A percentile compares a stretch with the other conserved stretches of the same genome.
Conservation (phyloP, 2,888 invertebrate species). For the Beris chalybata region DNA sequence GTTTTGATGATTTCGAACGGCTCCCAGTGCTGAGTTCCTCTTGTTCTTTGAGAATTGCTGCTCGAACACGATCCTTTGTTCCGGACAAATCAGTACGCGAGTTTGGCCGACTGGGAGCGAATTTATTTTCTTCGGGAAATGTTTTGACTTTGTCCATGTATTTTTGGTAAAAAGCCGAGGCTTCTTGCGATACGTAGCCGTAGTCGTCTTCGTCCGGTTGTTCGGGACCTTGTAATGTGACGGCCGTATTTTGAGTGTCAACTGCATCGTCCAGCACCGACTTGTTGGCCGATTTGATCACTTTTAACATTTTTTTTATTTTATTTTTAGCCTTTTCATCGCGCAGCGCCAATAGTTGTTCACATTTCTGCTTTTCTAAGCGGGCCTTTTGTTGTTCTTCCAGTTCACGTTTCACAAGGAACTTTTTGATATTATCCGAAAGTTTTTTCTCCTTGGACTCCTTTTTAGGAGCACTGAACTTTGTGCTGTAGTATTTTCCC, state of each 20-base stretch:
- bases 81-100: conserved; percentile 56
- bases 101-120: conserved; percentile 59
- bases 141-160: conserved; percentile 82
- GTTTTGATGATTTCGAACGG: conserved; percentile 34
- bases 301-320: conserved; percentile 78
- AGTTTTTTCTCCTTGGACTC: conserved; percentile 68
- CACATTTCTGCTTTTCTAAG: conserved; percentile 67
- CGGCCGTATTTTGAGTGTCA: conserved; percentile 73
- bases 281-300: conserved; percentile 87
- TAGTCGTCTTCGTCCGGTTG: conserved; percentile 91
- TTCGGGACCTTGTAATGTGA: conserved; percentile 71
- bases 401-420: conserved; percentile 77
- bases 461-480: conserved; percentile 81
- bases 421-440: conserved; percentile 80
- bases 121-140: conserved; percentile 72
- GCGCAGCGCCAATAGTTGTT: conserved; percentile 66
- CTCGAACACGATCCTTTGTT: conserved; percentile 74
- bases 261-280: conserved; percentile 81
- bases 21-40: conserved; percentile 70
- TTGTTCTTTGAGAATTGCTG: conserved; percentile 70
- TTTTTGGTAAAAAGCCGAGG: conserved; percentile 78
- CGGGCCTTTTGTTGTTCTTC: conserved; percentile 70
- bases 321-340: conserved; percentile 75
- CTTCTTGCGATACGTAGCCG: conserved; percentile 84
- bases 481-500: conserved; percentile 71